A percentile compares a stretch with the other conserved stretches of the same genome.
Evolutionary conservation across 2,888 invertebrate genomes (phyloP).

Genomic region (Tribolium freemani): DNA sequence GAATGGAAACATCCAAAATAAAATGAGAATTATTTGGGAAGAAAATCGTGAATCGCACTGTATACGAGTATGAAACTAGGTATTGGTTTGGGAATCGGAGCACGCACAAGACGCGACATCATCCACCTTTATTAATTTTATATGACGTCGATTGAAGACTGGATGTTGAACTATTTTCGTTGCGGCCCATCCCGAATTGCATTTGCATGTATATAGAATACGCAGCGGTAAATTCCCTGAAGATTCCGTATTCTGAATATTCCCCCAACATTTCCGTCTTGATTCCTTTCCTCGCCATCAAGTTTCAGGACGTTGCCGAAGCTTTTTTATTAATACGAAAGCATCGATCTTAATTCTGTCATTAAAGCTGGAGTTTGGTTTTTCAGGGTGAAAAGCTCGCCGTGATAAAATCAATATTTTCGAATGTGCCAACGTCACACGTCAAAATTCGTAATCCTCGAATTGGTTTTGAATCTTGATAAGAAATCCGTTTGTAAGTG

Average conservation of each 20-base stretch:
- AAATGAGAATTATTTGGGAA: no score
- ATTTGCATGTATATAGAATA: slow-evolving; percentile 66
- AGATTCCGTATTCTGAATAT: slow-evolving; percentile 47
- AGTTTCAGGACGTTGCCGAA: not conserved
- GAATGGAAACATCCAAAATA: no score
- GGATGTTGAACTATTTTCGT: slow-evolving; percentile 59
- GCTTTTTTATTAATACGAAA: slow-evolving; percentile 21
- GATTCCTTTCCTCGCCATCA: slow-evolving; percentile 18
- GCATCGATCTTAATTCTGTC: slow-evolving; percentile 36
- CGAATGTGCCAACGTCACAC: not conserved
- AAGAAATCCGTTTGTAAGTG: slow-evolving; percentile 21
- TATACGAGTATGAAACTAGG: no score
- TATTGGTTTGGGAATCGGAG: not conserved
- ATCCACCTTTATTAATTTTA: slow-evolving; percentile 39
- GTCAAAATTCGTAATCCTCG: not conserved
- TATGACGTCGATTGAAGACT: slow-evolving; percentile 47
- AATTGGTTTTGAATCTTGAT: slow-evolving; percentile 24
- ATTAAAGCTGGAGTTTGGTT: slow-evolving; percentile 10
- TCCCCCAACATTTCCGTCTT: slow-evolving; percentile 37
- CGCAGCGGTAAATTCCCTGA: slow-evolving; percentile 48
- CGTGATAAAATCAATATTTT: not conserved
- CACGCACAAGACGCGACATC: not conserved
- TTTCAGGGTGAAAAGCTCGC: not conserved
- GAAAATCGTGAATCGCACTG: not conserved
- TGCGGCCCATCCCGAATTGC: slow-evolving; percentile 61